Conservation (phyloP, 1,140 invertebrate species). For the Drosophila virilis region DNA sequence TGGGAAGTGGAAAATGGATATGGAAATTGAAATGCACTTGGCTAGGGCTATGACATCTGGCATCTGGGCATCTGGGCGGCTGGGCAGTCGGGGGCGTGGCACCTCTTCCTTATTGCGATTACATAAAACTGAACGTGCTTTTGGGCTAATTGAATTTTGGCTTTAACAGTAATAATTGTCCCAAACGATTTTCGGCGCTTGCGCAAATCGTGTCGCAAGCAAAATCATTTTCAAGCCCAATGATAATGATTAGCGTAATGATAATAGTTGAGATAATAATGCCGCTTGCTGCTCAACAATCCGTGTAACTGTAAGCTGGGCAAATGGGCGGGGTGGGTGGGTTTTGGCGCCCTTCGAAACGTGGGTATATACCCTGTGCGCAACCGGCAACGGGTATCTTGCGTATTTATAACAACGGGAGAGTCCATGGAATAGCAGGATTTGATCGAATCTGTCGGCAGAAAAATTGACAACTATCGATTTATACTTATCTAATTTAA, state of each 20-base stretch:
- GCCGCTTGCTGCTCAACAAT: slow-evolving; percentile 26
- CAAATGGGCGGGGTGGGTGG: background rate
- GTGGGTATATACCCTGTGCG: background rate
- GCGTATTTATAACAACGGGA: too few relatives aligned
- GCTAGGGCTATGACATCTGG: slow-evolving; percentile 7
- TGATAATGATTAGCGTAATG: slow-evolving; percentile 23
- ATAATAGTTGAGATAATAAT: slow-evolving; percentile 16
- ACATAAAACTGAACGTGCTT: background rate
- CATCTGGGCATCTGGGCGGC: too few relatives aligned
- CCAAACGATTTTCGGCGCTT: slow-evolving; percentile 38
- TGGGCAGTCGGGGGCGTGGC: too few relatives aligned
- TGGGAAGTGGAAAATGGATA: slow-evolving; percentile 5
- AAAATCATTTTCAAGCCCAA: slow-evolving; percentile 19
- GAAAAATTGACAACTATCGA: too few relatives aligned
- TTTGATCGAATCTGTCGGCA: too few relatives aligned
- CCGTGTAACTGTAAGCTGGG: slow-evolving; percentile 28
- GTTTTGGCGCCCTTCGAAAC: slow-evolving; percentile 5
- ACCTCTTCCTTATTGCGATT: background rate
- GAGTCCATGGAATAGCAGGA: too few relatives aligned
- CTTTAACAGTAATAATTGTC: slow-evolving; percentile 21
- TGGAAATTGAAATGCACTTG: slow-evolving; percentile 4
- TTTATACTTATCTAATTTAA: too few relatives aligned
- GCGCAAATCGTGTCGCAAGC: slow-evolving; percentile 59
- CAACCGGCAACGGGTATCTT: background rate
- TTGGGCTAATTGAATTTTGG: background rate